Evolutionary conservation across 2,888 invertebrate species (phyloP).

Genomic region (Ornithoptera priamus): DNA sequence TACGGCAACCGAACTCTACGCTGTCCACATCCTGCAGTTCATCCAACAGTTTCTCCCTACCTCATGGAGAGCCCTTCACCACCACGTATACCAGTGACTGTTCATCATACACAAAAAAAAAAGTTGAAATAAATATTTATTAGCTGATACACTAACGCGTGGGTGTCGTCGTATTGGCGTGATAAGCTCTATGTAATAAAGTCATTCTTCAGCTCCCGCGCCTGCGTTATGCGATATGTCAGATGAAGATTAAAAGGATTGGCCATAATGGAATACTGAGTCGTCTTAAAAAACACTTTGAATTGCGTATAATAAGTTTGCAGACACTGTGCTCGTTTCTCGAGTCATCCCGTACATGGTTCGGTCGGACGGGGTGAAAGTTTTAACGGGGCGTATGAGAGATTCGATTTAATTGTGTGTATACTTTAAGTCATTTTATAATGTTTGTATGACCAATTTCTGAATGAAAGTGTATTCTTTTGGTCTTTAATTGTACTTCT

Average conservation of each 20-base stretch:
- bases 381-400: conserved; percentile 14
- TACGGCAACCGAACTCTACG: too few species aligned
- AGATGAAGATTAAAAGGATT: conserved; percentile 27
- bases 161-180: conserved; percentile 16
- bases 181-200: conserved; percentile 28
- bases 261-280: conserved; percentile 17
- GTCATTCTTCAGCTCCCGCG: conserved; percentile 24
- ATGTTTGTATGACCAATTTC: too few species aligned
- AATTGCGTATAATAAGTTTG: conserved; percentile 21
- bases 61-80: too few species aligned
- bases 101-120: background rate
- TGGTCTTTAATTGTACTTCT: too few species aligned
- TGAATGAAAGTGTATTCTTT: too few species aligned
- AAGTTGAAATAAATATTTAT: conserved; percentile 3
- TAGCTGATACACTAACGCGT: conserved; percentile 5
- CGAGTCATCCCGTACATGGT: conserved; percentile 18
- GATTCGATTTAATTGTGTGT: conserved; percentile 11
- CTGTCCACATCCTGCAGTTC: too few species aligned
- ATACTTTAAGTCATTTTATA: background rate
- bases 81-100: background rate
- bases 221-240: conserved; percentile 18
- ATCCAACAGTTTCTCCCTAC: too few species aligned
- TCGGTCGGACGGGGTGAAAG: conserved; percentile 23
- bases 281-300: conserved; percentile 23
- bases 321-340: conserved; percentile 12